Conservation (phyloP, 2,888 invertebrate genomes). For the Kuschelorhynchus macadamiae region DNA sequence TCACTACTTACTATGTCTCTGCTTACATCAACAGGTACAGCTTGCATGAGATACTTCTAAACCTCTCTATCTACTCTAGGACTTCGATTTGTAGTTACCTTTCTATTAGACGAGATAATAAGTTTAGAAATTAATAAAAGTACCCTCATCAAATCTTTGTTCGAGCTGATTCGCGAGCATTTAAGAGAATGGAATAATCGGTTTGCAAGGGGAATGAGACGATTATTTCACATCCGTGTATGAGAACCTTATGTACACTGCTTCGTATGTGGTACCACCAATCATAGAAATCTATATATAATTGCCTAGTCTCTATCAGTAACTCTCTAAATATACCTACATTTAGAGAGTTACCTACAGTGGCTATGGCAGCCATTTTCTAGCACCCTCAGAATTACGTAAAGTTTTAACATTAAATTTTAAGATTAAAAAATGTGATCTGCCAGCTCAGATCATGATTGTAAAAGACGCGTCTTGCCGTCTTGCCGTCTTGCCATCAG, state of each 20-base stretch:
- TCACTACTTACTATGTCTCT: too few relatives aligned
- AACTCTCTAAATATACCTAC: conserved; percentile 25
- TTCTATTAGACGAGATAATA: not conserved
- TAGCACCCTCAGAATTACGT: too few relatives aligned
- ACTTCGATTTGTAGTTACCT: not conserved
- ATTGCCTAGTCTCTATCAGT: not conserved
- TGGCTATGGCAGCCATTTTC: too few relatives aligned
- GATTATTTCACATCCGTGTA: not conserved
- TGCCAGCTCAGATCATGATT: too few relatives aligned
- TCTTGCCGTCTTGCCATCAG: too few relatives aligned
- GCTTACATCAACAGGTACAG: not conserved
- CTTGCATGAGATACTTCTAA: not conserved
- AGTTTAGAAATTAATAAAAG: not conserved
- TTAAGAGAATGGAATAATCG: not conserved
- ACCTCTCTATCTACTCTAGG: not conserved
- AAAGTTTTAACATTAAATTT: too few relatives aligned
- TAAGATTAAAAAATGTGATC: too few relatives aligned
- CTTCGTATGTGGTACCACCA: too few relatives aligned
- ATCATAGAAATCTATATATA: not conserved
- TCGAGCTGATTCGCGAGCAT: not conserved
- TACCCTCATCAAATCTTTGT: not conserved
- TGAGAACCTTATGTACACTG: not conserved
- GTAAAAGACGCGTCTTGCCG: too few relatives aligned
- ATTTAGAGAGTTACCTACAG: too few relatives aligned
- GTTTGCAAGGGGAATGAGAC: not conserved